Conservation (phyloP, 1,140 invertebrate genomes). For the Dryas iulia region DNA sequence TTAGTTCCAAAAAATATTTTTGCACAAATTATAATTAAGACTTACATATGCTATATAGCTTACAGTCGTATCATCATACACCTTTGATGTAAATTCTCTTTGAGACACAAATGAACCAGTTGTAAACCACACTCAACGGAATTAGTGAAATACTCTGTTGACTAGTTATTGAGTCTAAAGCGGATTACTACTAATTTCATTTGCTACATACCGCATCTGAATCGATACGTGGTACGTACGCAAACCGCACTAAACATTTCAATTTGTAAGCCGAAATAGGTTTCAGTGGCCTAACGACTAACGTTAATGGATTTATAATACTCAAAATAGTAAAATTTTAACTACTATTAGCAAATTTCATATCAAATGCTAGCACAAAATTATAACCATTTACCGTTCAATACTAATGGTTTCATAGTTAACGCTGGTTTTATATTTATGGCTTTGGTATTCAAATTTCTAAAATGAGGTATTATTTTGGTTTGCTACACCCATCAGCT, state of each 20-base stretch:
- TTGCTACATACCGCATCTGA: conserved; percentile 23
- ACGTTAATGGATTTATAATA: neutral
- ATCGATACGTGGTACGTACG: conserved; percentile 18
- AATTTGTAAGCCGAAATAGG: conserved; percentile 17
- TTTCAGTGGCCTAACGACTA: conserved; percentile 9
- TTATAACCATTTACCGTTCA: neutral
- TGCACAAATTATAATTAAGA: neutral
- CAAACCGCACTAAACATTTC: conserved; percentile 22
- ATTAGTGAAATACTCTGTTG: conserved; percentile 6
- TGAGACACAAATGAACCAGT: neutral
- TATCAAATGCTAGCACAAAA: neutral
- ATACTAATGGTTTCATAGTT: neutral
- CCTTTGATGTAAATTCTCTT: neutral
- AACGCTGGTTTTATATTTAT: too few species aligned
- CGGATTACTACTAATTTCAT: conserved; percentile 21
- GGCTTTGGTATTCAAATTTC: too few species aligned
- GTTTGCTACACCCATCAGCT: too few species aligned
- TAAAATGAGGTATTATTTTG: too few species aligned
- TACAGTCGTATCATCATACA: too few species aligned
- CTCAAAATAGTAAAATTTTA: neutral
- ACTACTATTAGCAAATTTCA: neutral
- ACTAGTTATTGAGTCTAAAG: conserved; percentile 13
- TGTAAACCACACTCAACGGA: neutral
- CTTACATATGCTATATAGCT: neutral
- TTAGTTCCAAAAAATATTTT: neutral